Base-by-base conservation (phyloP, 2,113 vertebrate genomes). In the Gopherus evgoodei region DNA sequence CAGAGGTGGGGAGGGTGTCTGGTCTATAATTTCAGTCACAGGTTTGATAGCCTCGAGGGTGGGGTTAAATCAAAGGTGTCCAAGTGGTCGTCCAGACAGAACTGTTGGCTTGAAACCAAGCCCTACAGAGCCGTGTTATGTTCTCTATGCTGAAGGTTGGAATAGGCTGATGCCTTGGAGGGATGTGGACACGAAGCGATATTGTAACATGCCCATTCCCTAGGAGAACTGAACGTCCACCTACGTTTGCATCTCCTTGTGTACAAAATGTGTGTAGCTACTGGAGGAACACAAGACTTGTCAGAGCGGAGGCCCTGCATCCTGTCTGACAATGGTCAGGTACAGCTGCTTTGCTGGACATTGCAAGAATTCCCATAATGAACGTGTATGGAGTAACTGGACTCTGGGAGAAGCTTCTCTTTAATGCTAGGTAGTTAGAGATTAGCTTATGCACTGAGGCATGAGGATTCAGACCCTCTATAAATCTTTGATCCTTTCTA, bases 381-480 rank as follows among this genome's bases (percentile, higher is more conserved):
- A 16, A n/a, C 16, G 9, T 8, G 16, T 35, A 69, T n/a, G 62
- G 35, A 69, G 9, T 19, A 69, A n/a, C 7, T 69, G 62, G 35
- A 31, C 62, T 69, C 62, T 4, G 59, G 38, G 38, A 8, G 72
- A 44, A 76, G 22, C 12, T 44, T 44, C 38, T 44, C 24, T 76
- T 11, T 44, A 44, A 13, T 24, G 21, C 21, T 76, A 13, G 62
- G 35, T 19, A 65, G 62, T 35, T 65, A 35, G 0, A 56, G 83
- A 16, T 27, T 0, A 0, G 80, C 49, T 38, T 42, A 47, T 5
- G 83, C 5, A 59, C 59, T 1, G 0, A 29, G 29, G 38, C 8
- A 0, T 2, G 0, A 8, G 1, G 57, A 17, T 0, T 0, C 6
- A 0, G 0, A 0, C 1, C 9, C 10, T 3, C 13, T 62, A 35